These are phyloP conservation scores for Bombyx huttoni DNA, from an alignment of 2,888 invertebrate genomes.

Conservation along the genomic window DNA sequence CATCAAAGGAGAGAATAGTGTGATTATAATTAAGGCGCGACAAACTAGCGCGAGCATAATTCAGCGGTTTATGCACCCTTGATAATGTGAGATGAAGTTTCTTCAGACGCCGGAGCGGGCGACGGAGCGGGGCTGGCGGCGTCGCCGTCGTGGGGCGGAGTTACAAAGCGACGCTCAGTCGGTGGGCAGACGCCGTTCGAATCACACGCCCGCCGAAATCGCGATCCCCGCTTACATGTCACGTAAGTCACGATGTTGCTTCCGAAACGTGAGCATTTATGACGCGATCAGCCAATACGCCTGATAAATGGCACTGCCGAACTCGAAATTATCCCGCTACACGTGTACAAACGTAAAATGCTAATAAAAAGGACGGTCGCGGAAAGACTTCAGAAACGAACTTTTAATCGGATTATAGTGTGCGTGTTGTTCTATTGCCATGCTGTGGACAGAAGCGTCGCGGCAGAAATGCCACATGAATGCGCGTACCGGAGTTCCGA, in stretches of 20 bases:
- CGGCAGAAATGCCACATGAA: constrained; percentile 75
- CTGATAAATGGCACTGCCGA: constrained; percentile 61
- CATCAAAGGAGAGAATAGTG: constrained; percentile 14
- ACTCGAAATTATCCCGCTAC: constrained; percentile 43
- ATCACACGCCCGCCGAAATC: constrained; percentile 31
- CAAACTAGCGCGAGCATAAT: constrained; percentile 57
- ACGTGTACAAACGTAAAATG: constrained; percentile 59
- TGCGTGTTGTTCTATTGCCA: constrained; percentile 65
- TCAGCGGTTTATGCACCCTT: constrained; percentile 64
- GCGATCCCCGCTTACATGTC: constrained; percentile 37
- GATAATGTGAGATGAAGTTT: constrained; percentile 67
- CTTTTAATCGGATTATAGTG: constrained; percentile 64
- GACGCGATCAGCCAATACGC: constrained; percentile 53
- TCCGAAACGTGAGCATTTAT: constrained; percentile 60
- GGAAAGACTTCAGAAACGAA: constrained; percentile 60
- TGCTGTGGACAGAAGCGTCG: constrained; percentile 47
- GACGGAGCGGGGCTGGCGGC: constrained; percentile 49
- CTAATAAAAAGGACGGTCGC: constrained; percentile 57
- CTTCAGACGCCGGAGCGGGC: constrained; percentile 57
- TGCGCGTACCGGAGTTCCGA: constrained; percentile 79
- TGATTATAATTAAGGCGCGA: constrained; percentile 58
- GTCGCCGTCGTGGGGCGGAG: constrained; percentile 51
- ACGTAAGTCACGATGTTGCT: constrained; percentile 61
- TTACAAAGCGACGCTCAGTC: constrained; percentile 50
- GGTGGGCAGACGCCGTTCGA: constrained; percentile 63